Evolutionary conservation across 2,888 invertebrate species (phyloP).

Genomic region (Drosophila tripunctata): DNA sequence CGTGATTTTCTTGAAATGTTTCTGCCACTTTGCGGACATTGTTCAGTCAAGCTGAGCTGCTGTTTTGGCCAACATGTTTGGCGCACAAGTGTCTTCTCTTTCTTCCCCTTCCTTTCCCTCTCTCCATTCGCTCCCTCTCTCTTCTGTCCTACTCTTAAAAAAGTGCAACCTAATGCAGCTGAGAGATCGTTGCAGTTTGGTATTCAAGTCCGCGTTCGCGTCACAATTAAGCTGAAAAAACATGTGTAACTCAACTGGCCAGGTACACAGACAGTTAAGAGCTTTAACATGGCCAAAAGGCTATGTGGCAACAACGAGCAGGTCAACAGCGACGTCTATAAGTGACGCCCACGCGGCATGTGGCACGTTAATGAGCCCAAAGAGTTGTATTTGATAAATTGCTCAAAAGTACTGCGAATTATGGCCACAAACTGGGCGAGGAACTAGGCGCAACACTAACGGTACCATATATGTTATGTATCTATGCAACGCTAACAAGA

Average conservation of each 20-base stretch:
- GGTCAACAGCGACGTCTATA: conserved; percentile 47
- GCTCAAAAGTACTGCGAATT: conserved; percentile 28
- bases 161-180: conserved; percentile 36
- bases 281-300: conserved; percentile 5
- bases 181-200: conserved; percentile 42
- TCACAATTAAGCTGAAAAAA: conserved; percentile 63
- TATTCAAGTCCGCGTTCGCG: conserved; percentile 43
- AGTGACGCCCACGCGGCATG: conserved; percentile 41
- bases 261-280: conserved; percentile 3
- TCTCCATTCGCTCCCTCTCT: not conserved
- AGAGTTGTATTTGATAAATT: conserved; percentile 65
- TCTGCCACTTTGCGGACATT: conserved; percentile 53
- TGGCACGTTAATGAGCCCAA: conserved; percentile 67
- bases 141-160: not conserved
- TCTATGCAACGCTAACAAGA: conserved; percentile 52
- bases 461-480: conserved; percentile 38
- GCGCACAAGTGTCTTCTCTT: conserved; percentile 24
- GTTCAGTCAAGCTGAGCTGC: conserved; percentile 13
- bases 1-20: conserved; percentile 74
- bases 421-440: conserved; percentile 28
- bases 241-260: conserved; percentile 58
- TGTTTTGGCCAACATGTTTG: conserved; percentile 39
- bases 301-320: not conserved
- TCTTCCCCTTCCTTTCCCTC: not conserved
- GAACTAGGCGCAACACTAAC: conserved; percentile 51